Evolutionary conservation across 1,140 invertebrate genomes (phyloP), one percentile per base, ranked within the genome.

Genomic region (Drosophila asahinai): DNA sequence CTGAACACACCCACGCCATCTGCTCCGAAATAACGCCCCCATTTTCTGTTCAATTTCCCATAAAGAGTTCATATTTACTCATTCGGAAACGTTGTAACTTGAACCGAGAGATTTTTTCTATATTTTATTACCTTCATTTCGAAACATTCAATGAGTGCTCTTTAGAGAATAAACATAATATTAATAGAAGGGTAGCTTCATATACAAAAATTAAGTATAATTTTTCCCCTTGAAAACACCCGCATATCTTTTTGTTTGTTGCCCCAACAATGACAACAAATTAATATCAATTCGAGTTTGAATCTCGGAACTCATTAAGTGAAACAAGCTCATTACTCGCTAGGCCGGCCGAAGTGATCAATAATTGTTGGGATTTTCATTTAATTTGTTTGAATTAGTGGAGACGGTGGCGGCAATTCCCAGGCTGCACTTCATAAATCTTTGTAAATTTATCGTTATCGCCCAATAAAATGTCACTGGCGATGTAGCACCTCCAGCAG

Each of bases 361-460:
- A 90, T 90, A 90, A 89, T 81, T 80, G 71, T 80, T 63, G 63
- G 71, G 83, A 87, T 83, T 83, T 87, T 81, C 71, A 78, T 89
- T 89, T 89, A 84, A 89, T 89, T 90, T 90, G 81, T 80, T 86
- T 80, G 78, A 90, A 90, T 90, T 90, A 91, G 86, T 45, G 71
- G 67, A 51, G 63, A 70, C 70, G 55, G 51, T 71, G 52, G 63
- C 63, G 68, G 59, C 63, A 64, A 76, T 72, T 86, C 77, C 83
- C 66, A 54, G 66, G 51, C 54, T 38, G 55, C 79, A 82, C 70
- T 74, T 80, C 80, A 90, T 90, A 86, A 90, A 90, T 90, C 86
- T 90, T 80, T 66, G 79, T 90, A 82, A 90, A 90, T 90, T 90
- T 90, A 90, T 90, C 81, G 86, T 90, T 90, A 90, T 90, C 86